Conservation (phyloP, 1,140 invertebrate genomes). For the Atopsyche davidsoni region DNA sequence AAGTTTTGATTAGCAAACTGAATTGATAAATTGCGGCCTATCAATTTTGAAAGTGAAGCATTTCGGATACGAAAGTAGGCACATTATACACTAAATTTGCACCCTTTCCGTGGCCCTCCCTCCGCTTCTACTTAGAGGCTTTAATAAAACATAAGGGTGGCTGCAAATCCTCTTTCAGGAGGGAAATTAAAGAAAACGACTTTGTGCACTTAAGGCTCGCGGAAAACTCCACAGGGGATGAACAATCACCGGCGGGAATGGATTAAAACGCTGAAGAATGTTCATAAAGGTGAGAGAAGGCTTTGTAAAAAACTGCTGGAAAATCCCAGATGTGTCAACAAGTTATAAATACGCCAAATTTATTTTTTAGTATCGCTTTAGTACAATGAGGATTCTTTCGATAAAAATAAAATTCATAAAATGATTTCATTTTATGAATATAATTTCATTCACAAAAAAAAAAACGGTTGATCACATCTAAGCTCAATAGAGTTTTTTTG, state of each 20-base stretch:
- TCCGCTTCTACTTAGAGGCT: constrained; percentile 13
- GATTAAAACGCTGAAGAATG: too few species aligned
- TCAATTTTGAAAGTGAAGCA: too few species aligned
- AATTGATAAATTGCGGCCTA: too few species aligned
- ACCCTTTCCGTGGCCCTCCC: constrained; percentile 10
- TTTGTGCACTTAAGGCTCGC: constrained; percentile 18
- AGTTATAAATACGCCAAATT: too few species aligned
- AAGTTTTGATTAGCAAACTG: too few species aligned
- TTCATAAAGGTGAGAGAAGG: too few species aligned
- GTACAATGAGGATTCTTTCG: background rate
- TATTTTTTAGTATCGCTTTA: too few species aligned
- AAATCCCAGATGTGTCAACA: too few species aligned
- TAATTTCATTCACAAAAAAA: background rate
- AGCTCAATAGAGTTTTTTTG: background rate
- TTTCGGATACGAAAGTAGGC: too few species aligned
- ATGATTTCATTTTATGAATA: background rate
- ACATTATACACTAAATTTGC: too few species aligned
- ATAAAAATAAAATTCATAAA: background rate
- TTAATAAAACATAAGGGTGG: constrained; percentile 21
- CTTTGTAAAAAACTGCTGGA: too few species aligned
- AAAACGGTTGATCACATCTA: background rate
- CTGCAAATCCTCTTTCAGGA: constrained; percentile 10
- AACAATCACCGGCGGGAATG: constrained; percentile 4
- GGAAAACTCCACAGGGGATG: constrained; percentile 4
- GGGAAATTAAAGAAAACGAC: constrained; percentile 24